phyloP scores from a whole-genome alignment of 2,113 vertebrate species.

The Porphyrio hochstetteri region DNA sequence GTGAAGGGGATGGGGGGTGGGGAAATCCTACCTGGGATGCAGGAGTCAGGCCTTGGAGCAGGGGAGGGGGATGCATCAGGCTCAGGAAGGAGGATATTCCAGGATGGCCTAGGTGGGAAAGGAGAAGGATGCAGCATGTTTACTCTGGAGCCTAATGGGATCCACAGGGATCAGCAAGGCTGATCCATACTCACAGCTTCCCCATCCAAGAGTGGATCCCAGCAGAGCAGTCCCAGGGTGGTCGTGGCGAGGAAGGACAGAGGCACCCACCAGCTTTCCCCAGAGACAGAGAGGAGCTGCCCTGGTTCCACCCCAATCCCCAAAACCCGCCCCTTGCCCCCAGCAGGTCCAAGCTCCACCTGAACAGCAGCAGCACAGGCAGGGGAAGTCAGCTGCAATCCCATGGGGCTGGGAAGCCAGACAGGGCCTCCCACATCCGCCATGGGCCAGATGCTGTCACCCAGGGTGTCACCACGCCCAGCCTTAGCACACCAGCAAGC shows the following conservation, averaged over 20 bases:
- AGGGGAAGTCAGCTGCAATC: background rate
- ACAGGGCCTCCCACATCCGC: constrained; percentile 22
- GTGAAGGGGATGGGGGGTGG: too few species aligned
- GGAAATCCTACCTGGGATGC: background rate
- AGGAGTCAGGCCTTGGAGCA: fast-evolving
- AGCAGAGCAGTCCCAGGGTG: fast-evolving
- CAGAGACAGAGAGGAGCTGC: background rate
- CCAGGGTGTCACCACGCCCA: background rate
- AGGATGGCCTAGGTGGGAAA: background rate
- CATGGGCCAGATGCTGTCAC: background rate
- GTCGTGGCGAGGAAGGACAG: too few species aligned
- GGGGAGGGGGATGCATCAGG: background rate
- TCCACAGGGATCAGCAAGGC: fast-evolving
- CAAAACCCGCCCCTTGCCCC: too few species aligned
- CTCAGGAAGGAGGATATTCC: background rate
- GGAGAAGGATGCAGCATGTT: background rate
- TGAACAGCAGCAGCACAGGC: background rate
- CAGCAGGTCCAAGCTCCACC: background rate
- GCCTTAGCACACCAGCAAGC: background rate
- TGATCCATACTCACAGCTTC: background rate
- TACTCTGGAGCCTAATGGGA: background rate
- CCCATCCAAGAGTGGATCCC: fast-evolving
- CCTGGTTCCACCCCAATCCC: fast-evolving
- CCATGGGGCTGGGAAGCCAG: background rate
- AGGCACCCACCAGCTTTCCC: background rate